A percentile compares a stretch with the other conserved stretches of the same genome.
Evolutionary conservation across 2,888 invertebrate genomes (phyloP).

Genomic region (Brachynemurus nebulosus): DNA sequence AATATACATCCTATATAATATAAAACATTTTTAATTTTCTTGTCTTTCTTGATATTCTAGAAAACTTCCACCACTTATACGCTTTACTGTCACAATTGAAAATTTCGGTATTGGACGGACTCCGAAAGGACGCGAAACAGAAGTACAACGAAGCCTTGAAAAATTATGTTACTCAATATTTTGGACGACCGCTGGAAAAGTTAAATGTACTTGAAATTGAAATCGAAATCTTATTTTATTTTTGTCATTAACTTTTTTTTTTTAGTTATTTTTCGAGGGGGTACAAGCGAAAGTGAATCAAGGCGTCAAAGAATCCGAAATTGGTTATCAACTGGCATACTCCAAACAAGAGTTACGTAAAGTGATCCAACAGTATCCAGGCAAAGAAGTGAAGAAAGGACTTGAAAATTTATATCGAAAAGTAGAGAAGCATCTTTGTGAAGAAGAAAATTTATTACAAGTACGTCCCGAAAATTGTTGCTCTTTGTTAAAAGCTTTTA

Average conservation of each 20-base stretch:
- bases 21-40: too few species aligned
- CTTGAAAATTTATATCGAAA: constrained; percentile 86
- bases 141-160: constrained; percentile 81
- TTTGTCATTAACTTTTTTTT: constrained; percentile 18
- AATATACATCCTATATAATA: too few species aligned
- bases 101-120: constrained; percentile 72
- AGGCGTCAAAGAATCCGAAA: constrained; percentile 93
- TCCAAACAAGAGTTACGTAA: constrained; percentile 93
- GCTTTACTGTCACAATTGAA: constrained; percentile 78
- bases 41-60: too few species aligned
- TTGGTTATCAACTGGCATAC: constrained; percentile 94
- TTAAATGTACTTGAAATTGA: constrained; percentile 56
- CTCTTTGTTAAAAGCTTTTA: too few species aligned
- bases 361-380: constrained; percentile 89
- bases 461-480: too few species aligned
- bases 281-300: constrained; percentile 85
- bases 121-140: constrained; percentile 80
- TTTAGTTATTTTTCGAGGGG: constrained; percentile 89
- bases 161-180: constrained; percentile 86
- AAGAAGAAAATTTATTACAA: constrained; percentile 84
- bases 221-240: constrained; percentile 3
- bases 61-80: constrained; percentile 92
- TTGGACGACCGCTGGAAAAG: constrained; percentile 86
- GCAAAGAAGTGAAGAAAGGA: constrained; percentile 82
- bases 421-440: constrained; percentile 94